phyloP scores from a whole-genome alignment of 2,888 invertebrate species.

The Nephrotoma guestfalica region DNA sequence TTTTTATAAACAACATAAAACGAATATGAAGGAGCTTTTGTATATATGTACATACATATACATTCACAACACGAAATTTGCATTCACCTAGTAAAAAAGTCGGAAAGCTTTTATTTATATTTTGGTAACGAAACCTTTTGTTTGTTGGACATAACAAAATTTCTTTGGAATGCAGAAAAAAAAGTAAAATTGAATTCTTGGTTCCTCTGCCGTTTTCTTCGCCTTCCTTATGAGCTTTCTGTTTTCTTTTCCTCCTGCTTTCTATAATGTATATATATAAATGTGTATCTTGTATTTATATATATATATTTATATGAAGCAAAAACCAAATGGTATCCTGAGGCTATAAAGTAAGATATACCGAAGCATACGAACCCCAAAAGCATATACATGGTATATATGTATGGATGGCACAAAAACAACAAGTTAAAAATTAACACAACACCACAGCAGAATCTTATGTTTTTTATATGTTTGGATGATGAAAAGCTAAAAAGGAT shows the following conservation, averaged over 20 bases:
- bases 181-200: background rate
- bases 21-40: background rate
- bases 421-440: background rate
- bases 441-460: background rate
- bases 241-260: background rate
- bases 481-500: background rate
- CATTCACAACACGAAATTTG: background rate
- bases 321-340: background rate
- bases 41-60: background rate
- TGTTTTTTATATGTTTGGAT: background rate
- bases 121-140: background rate
- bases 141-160: background rate
- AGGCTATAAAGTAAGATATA: background rate
- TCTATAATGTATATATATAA: background rate
- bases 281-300: background rate
- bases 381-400: background rate
- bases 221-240: background rate
- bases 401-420: background rate
- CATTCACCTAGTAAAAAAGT: background rate
- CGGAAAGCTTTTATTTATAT: background rate
- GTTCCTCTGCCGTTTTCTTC: background rate
- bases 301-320: background rate
- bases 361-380: background rate
- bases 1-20: background rate
- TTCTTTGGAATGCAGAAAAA: background rate